These are phyloP conservation scores for Platyrinchus mystaceus DNA, from an alignment of 2,797 vertebrate genomes.

Conservation along the genomic window DNA sequence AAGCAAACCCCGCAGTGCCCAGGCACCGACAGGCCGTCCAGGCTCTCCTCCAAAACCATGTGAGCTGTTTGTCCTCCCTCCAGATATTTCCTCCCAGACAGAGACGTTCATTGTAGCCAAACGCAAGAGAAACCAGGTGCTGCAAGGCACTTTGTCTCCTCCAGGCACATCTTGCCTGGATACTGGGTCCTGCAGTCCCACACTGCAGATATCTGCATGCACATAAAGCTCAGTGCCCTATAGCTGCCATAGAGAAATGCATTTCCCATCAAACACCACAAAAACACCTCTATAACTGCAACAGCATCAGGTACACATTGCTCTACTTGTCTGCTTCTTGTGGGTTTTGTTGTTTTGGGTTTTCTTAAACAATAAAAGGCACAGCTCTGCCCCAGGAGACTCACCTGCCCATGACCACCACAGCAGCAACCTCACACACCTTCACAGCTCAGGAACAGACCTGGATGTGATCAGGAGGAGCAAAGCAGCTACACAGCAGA, in stretches of 20 bases:
- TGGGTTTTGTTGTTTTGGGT: accelerated
- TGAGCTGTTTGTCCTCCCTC: not conserved
- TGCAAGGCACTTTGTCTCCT: not conserved
- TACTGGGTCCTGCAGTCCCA: not conserved
- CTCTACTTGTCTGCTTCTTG: not conserved
- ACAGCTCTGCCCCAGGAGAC: not conserved
- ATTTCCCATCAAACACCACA: accelerated
- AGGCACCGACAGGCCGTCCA: accelerated
- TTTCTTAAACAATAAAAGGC: not conserved
- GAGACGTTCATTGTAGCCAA: not conserved
- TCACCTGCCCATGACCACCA: accelerated
- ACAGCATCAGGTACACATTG: accelerated
- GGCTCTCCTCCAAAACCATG: not conserved
- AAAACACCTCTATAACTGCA: not conserved
- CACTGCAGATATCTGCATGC: accelerated
- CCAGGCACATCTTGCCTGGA: no score
- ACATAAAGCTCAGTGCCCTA: accelerated
- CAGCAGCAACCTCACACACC: not conserved
- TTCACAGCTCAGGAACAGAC: accelerated
- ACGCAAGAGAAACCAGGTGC: not conserved
- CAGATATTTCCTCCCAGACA: not conserved
- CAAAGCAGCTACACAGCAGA: accelerated
- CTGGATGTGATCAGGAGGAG: accelerated
- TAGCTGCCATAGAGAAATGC: not conserved
- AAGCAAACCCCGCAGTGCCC: not conserved